Evolutionary conservation across 2,113 vertebrate species (phyloP), one percentile per base, ranked within the genome.

Genomic region (Arizona elegans): DNA sequence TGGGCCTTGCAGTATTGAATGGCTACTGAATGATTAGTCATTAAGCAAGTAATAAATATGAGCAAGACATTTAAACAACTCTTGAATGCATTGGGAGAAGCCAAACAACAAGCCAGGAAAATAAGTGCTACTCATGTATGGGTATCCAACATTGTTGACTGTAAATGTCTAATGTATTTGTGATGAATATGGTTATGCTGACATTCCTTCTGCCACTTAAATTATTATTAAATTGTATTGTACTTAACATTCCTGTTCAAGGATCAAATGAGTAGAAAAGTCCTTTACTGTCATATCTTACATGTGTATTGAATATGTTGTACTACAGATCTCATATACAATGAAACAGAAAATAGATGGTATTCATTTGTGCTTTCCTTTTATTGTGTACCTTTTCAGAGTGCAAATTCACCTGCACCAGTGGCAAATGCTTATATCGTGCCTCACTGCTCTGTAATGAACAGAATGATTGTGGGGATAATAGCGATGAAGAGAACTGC

Each of bases 331-430:
- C 19, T 50, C 53, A 23, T 87, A 43, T 33, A 47, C 17, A 70
- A 23, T 88, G 50, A 88, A 86, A 54, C 87, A 92, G 53, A 91
- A 95, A 24, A 5, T 86, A 56, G 81, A 75, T 92, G 53, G 24
- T 23, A 15, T 1, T 95, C 93, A 94, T 95, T 95, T 86, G 94
- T 70, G 24, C 1, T 90, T 92, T 21, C 94, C 87, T 96, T 94
- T 59, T 96, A 1, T 90, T 95, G 53, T 95, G 43, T 95, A 6
- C 33, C 96, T 96, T 90, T 98, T 95, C 97, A 99, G 99, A 99
- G 98, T 99, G 99, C 98, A 99, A 98, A 98, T 99, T 99, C 98
- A 98, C 98, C 98, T 99, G 99, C 97, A 98, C 98, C 97, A 99
- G 99, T 97, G 99, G 99, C 96, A 99, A 99, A 97, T 99, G 99